A percentile compares a stretch with the other conserved stretches of the same genome.
These are phyloP conservation scores for Ommatoiulus sabulosus DNA, from an alignment of 2,888 invertebrate genomes.

Conservation along the genomic window DNA sequence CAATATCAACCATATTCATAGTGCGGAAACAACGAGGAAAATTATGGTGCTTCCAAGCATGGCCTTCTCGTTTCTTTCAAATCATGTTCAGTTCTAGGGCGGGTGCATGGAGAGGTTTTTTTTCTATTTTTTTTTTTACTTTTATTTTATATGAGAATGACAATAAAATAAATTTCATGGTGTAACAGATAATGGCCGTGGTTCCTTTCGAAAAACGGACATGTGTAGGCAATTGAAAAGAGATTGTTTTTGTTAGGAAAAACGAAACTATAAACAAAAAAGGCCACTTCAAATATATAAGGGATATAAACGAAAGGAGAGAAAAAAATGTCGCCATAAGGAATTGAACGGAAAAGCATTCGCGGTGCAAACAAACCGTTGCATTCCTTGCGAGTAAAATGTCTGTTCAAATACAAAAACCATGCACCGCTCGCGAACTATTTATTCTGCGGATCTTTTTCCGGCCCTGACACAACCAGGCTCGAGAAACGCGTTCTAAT, in stretches of 20 bases:
- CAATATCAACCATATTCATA: constrained; percentile 54
- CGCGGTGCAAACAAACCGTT: constrained; percentile 11
- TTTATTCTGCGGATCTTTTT: not conserved
- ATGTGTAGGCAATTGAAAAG: constrained; percentile 30
- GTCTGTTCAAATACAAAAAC: not conserved
- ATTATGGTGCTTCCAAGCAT: constrained; percentile 52
- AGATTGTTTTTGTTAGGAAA: constrained; percentile 7
- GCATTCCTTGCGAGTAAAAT: not conserved
- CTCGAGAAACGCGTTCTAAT: not conserved
- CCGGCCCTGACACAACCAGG: not conserved
- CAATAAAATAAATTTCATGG: constrained; percentile 47
- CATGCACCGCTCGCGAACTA: not conserved
- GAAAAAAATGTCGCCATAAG: not conserved
- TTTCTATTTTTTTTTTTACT: constrained; percentile 8
- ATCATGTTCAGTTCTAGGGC: constrained; percentile 32
- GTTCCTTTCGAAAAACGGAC: not conserved
- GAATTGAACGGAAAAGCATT: constrained; percentile 2
- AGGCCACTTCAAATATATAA: constrained; percentile 7
- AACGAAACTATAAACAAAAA: constrained; percentile 32
- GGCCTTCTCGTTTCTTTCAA: constrained; percentile 22
- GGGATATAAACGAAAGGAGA: not conserved
- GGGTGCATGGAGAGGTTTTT: not conserved
- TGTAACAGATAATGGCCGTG: constrained; percentile 35
- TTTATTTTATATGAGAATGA: constrained; percentile 15
- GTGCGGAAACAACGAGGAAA: constrained; percentile 53